These are phyloP conservation scores for Mormyrops boulengeri DNA, from an alignment of 2,797 vertebrate genomes.

Conservation along the genomic window DNA sequence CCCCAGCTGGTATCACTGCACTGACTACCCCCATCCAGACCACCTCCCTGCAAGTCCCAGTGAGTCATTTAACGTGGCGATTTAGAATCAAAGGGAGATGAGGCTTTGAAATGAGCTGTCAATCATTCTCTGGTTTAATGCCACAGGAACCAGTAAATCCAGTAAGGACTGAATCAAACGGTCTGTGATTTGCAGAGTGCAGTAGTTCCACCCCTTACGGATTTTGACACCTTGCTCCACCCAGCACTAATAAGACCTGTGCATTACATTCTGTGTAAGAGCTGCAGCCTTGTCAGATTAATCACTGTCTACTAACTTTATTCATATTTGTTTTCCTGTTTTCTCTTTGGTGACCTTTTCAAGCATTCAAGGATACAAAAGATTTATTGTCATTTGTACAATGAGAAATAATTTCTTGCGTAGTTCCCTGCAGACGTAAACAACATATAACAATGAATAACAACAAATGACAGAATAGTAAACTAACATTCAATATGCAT, in stretches of 20 bases:
- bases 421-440: background rate
- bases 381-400: background rate
- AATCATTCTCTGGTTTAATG: background rate
- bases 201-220: background rate
- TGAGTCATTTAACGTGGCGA: slow-evolving; percentile 27
- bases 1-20: slow-evolving; percentile 77
- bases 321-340: background rate
- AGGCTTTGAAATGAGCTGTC: background rate
- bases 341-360: background rate
- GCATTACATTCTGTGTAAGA: background rate
- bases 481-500: background rate
- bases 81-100: background rate
- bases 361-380: background rate
- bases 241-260: background rate
- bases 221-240: background rate
- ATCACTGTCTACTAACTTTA: background rate
- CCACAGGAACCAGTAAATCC: background rate
- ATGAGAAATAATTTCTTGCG: background rate
- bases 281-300: background rate
- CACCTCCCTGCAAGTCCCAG: slow-evolving; percentile 80
- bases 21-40: slow-evolving; percentile 85
- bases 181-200: background rate
- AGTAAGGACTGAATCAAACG: background rate
- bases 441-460: background rate
- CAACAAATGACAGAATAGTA: background rate